Evolutionary conservation across 2,797 vertebrate genomes (phyloP).

Genomic region (Sardinella longiceps): DNA sequence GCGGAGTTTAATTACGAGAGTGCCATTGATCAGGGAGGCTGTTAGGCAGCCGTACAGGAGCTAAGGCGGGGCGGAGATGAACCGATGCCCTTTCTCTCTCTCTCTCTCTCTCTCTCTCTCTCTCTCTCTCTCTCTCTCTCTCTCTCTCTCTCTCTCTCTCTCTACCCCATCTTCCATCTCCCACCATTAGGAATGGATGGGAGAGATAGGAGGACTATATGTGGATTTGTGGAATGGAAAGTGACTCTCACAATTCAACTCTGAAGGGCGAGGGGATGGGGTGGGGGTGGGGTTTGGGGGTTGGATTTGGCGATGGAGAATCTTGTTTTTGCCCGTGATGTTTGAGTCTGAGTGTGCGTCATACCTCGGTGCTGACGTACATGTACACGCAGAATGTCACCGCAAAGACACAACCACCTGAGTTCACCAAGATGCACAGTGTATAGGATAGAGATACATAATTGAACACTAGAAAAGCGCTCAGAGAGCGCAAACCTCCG

Average conservation of each 20-base stretch:
- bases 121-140: neutral
- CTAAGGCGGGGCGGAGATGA: neutral
- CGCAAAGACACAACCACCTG: neutral
- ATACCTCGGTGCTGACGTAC: neutral
- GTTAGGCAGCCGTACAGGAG: neutral
- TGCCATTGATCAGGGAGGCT: constrained; percentile 28
- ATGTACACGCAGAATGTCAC: neutral
- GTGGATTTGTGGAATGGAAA: too few species aligned
- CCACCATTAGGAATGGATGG: neutral
- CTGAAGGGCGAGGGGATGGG: too few species aligned
- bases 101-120: neutral
- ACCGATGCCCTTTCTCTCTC: neutral
- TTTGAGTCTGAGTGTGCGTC: neutral
- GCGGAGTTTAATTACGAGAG: constrained; percentile 35
- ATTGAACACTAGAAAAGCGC: too few species aligned
- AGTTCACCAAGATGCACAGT: neutral
- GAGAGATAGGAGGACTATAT: too few species aligned
- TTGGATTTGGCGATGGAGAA: neutral
- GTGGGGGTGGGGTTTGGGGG: too few species aligned
- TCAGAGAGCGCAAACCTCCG: too few species aligned
- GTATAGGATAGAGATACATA: too few species aligned
- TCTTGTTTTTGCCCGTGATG: neutral
- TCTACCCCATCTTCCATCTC: constrained; percentile 34
- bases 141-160: constrained; percentile 11
- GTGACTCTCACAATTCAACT: neutral